Percentiles rank a stretch among this genome's conserved stretches.
Evolutionary conservation across 2,797 vertebrate species (phyloP).

Genomic region (Microhierax caerulescens): DNA sequence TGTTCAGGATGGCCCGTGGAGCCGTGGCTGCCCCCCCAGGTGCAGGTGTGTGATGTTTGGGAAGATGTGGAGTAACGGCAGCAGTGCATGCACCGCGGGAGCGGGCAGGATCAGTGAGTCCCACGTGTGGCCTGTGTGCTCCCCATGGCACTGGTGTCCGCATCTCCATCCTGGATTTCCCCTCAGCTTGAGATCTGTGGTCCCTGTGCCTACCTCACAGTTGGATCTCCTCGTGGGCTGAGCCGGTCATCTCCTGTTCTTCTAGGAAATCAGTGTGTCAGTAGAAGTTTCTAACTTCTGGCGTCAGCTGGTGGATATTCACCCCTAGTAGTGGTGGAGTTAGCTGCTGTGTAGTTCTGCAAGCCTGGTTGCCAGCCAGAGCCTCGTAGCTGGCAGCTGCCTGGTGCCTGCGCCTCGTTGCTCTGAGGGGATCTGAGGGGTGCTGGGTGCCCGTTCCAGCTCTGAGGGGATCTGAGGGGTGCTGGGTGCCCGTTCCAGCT

Average conservation of each 20-base stretch:
- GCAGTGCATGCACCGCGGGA: fast-evolving
- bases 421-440: background rate
- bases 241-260: background rate
- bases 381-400: background rate
- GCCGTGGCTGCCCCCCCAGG: fast-evolving
- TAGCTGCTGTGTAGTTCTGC: background rate
- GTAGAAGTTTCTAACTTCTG: background rate
- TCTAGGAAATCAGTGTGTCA: fast-evolving
- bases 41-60: fast-evolving
- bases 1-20: fast-evolving
- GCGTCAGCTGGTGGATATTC: fast-evolving
- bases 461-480: too few relatives aligned
- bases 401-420: fast-evolving
- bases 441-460: background rate
- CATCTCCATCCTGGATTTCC: background rate
- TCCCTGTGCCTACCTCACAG: background rate
- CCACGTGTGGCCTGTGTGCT: fast-evolving
- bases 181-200: background rate
- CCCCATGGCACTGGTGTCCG: background rate
- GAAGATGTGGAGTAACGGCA: fast-evolving
- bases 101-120: fast-evolving
- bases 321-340: fast-evolving
- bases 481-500: too few relatives aligned
- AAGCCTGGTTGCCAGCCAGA: background rate
- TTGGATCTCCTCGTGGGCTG: fast-evolving